Conservation (phyloP, 2,113 vertebrate species). For the Tympanuchus pallidicinctus region DNA sequence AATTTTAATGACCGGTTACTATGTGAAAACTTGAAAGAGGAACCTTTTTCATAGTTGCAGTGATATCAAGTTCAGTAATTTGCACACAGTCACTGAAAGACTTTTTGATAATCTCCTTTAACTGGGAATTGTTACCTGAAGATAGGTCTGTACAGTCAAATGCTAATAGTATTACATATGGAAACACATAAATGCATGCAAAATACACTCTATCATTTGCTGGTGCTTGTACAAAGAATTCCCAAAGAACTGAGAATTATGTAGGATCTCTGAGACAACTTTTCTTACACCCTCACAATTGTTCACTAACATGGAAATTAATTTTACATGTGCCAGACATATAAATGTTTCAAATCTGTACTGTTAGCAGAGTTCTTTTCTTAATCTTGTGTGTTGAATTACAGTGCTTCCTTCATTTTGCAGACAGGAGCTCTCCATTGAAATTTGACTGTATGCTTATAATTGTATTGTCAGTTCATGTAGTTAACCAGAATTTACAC, state of each 20-base stretch:
- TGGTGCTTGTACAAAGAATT: background rate
- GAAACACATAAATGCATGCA: background rate
- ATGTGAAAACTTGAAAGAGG: conserved; percentile 24
- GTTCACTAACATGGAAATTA: conserved; percentile 6
- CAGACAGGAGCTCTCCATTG: background rate
- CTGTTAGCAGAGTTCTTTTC: conserved; percentile 40
- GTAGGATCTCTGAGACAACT: background rate
- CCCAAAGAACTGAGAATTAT: background rate
- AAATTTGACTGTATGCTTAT: conserved; percentile 15
- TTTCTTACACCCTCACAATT: conserved; percentile 4
- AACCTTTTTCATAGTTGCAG: background rate
- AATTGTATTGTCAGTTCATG: conserved; percentile 49
- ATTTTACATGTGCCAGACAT: conserved; percentile 26
- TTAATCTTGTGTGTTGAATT: conserved; percentile 50
- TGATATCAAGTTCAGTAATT: background rate
- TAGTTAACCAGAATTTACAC: conserved; percentile 50
- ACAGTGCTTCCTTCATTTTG: conserved; percentile 35
- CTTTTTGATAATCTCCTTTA: background rate
- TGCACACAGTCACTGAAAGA: background rate
- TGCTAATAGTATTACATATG: background rate
- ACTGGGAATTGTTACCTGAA: background rate
- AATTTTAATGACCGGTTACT: conserved; percentile 12
- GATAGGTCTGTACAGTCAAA: background rate
- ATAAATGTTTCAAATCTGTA: conserved; percentile 32
- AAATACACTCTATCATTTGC: background rate